Evolutionary conservation across 2,888 invertebrate genomes (phyloP).

Genomic region (Ormia ochracea): DNA sequence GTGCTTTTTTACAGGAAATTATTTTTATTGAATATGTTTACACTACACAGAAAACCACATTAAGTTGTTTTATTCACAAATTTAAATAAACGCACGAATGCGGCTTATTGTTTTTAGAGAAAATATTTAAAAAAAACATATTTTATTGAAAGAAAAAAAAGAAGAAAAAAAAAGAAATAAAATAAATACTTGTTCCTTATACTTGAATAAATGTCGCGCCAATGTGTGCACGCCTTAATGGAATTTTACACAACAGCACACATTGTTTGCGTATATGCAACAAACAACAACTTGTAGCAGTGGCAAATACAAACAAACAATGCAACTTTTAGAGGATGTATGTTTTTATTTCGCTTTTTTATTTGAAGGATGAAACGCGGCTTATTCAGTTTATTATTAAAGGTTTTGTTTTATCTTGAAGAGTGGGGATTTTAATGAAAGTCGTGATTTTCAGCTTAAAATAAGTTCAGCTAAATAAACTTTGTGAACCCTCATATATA

Average conservation of each 20-base stretch:
- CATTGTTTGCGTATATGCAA: constrained; percentile 35
- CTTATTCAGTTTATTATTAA: constrained; percentile 6
- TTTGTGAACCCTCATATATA: too few relatives aligned
- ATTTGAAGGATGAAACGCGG: constrained; percentile 5
- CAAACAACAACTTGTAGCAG: constrained; percentile 33
- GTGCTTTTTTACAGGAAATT: neutral
- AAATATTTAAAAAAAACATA: constrained; percentile 5
- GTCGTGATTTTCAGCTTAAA: neutral
- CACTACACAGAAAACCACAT: neutral
- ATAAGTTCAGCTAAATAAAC: too few relatives aligned
- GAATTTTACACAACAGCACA: constrained; percentile 69
- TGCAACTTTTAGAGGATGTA: constrained; percentile 11
- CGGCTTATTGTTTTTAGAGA: constrained; percentile 7
- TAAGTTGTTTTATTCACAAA: constrained; percentile 9
- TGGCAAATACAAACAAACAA: constrained; percentile 21
- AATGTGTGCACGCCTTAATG: constrained; percentile 76
- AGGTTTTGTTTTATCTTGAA: neutral
- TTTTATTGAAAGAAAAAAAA: neutral
- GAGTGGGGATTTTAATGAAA: constrained; percentile 2
- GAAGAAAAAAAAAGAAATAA: too few relatives aligned
- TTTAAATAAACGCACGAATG: neutral
- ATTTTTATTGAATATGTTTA: constrained; percentile 9
- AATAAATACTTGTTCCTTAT: constrained; percentile 66
- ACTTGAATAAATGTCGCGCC: constrained; percentile 71
- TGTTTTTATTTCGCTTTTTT: neutral